Percentiles rank a stretch among this genome's conserved stretches.
Evolutionary conservation across 37 sponge, comb jelly and placozoan genomes (phyloP).

Genomic region (Theonella swinhoei): DNA sequence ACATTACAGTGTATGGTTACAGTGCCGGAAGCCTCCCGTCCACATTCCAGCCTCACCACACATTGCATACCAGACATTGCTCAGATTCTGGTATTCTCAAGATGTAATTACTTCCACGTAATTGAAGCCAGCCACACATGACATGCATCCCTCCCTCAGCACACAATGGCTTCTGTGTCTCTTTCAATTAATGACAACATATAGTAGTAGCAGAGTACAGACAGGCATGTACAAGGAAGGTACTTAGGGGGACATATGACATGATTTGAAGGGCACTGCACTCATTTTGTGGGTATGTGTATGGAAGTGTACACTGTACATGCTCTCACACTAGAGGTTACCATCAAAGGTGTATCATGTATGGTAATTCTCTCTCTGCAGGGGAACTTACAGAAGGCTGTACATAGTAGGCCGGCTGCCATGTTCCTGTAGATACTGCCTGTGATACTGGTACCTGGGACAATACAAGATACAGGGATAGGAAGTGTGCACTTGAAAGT

Average conservation of each 20-base stretch:
- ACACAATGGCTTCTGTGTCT: background rate
- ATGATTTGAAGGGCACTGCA: too few relatives aligned
- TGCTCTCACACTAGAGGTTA: too few relatives aligned
- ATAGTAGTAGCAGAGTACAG: background rate
- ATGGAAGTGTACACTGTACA: too few relatives aligned
- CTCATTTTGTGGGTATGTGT: too few relatives aligned
- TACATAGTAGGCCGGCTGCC: slow-evolving; percentile 29
- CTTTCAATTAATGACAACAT: background rate
- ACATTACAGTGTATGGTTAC: too few relatives aligned
- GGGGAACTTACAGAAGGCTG: slow-evolving; percentile 33
- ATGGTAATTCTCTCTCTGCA: too few relatives aligned
- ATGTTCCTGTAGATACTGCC: background rate
- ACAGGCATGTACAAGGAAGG: background rate
- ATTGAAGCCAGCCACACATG: background rate
- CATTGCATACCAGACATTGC: background rate
- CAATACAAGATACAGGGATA: background rate
- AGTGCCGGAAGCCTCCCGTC: background rate
- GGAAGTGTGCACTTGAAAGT: background rate
- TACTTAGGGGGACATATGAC: too few relatives aligned
- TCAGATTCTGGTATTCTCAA: background rate
- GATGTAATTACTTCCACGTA: too few relatives aligned
- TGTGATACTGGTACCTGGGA: slow-evolving; percentile 30
- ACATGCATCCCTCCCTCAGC: background rate
- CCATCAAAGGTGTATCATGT: too few relatives aligned
- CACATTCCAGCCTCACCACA: background rate